phyloP scores from a whole-genome alignment of 2,113 vertebrate genomes.

The Rissa tridactyla region DNA sequence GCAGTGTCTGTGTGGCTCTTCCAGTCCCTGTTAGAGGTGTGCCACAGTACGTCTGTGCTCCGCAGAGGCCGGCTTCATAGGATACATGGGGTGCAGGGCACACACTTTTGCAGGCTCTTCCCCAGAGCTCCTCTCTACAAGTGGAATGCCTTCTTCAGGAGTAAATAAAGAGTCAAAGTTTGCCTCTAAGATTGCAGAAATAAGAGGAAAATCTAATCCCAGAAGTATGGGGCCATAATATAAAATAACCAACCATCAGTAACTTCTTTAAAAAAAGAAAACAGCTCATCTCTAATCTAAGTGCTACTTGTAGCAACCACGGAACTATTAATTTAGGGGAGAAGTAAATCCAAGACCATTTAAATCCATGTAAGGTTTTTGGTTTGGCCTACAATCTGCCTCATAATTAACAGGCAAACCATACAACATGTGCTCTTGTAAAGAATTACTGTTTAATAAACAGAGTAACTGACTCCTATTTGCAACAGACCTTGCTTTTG shows the following conservation, averaged over 20 bases:
- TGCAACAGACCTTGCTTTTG: constrained; percentile 10
- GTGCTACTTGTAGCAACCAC: neutral
- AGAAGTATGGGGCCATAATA: neutral
- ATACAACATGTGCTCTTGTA: neutral
- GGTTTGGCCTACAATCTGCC: neutral
- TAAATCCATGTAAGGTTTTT: neutral
- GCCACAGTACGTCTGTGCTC: neutral
- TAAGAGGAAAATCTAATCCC: neutral
- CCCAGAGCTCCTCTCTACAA: neutral
- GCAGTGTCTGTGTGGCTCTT: neutral
- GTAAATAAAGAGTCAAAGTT: neutral
- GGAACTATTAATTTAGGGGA: neutral
- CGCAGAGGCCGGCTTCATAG: neutral
- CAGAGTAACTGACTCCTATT: neutral
- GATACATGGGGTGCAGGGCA: too few species aligned
- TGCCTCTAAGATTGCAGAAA: neutral
- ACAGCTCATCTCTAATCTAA: neutral
- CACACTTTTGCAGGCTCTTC: neutral
- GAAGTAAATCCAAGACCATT: neutral
- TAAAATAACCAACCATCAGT: neutral
- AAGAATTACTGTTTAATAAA: neutral
- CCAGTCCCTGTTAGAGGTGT: neutral
- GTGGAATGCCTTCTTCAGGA: neutral
- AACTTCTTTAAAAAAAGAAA: neutral
- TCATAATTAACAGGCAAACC: neutral